Evolutionary conservation across 2,888 invertebrate genomes (phyloP).

Genomic region (Stomorhina lunata): DNA sequence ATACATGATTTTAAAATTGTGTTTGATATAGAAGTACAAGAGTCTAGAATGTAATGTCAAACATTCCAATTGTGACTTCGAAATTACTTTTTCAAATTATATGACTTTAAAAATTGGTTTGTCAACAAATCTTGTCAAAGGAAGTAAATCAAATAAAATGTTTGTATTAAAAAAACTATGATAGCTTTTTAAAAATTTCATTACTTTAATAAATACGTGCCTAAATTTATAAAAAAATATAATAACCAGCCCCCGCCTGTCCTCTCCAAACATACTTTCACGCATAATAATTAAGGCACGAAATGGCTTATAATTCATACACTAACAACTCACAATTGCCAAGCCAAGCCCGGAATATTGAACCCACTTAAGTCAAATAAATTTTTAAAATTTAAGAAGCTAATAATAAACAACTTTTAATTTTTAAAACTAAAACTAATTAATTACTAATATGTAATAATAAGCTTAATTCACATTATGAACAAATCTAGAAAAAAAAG

Average conservation of each 20-base stretch:
- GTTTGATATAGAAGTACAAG: too few species aligned
- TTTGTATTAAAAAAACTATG: background rate
- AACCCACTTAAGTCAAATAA: slow-evolving; percentile 17
- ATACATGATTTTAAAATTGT: background rate
- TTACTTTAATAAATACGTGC: slow-evolving; percentile 43
- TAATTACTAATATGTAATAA: too few species aligned
- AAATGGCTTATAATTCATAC: slow-evolving; percentile 30
- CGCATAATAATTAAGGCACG: slow-evolving; percentile 67
- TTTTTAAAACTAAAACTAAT: slow-evolving; percentile 22
- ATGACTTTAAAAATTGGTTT: background rate
- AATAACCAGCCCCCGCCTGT: background rate
- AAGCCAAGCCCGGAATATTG: slow-evolving; percentile 23
- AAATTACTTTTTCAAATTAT: too few species aligned
- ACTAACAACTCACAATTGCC: background rate
- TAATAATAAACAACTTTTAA: background rate
- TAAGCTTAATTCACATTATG: too few species aligned
- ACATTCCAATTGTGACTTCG: too few species aligned
- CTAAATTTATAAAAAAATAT: slow-evolving; percentile 52
- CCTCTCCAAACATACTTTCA: slow-evolving; percentile 68
- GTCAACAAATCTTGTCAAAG: slow-evolving; percentile 30
- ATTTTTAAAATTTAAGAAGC: background rate
- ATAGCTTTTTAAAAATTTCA: slow-evolving; percentile 27
- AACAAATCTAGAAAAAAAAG: slow-evolving; percentile 12
- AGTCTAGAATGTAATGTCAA: too few species aligned
- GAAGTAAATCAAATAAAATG: slow-evolving; percentile 30